phyloP scores from a whole-genome alignment of 2,888 invertebrate genomes.

The Julus scanicus region DNA sequence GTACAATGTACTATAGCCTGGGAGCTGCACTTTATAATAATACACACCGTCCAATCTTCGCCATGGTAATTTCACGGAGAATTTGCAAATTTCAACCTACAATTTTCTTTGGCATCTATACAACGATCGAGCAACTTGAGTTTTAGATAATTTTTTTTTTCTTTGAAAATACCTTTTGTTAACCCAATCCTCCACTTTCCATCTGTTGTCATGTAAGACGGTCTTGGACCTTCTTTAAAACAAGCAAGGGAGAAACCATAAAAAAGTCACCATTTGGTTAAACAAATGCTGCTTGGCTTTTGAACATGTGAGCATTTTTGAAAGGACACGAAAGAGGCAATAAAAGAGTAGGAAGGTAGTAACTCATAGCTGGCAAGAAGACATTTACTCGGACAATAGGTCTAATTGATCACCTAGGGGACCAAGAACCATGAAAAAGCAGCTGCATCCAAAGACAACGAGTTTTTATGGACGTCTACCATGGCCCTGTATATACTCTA shows the following conservation, averaged over 20 bases:
- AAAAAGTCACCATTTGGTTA: slow-evolving; percentile 5
- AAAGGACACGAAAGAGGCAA: slow-evolving; percentile 39
- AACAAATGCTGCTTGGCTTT: slow-evolving; percentile 41
- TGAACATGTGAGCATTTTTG: slow-evolving; percentile 16
- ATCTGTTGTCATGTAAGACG: neutral
- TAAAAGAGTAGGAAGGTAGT: slow-evolving; percentile 39
- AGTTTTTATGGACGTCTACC: slow-evolving; percentile 27
- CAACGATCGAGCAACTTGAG: neutral
- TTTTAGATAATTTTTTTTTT: neutral
- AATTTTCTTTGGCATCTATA: neutral
- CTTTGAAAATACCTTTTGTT: neutral
- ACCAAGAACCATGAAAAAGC: slow-evolving; percentile 36
- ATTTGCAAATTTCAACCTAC: slow-evolving; percentile 27
- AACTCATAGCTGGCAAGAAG: slow-evolving; percentile 39
- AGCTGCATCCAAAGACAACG: slow-evolving; percentile 34
- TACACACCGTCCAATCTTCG: neutral
- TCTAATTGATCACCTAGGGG: slow-evolving; percentile 42
- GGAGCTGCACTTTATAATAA: neutral
- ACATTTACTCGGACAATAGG: slow-evolving; percentile 38
- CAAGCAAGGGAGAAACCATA: slow-evolving; percentile 20
- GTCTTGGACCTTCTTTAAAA: slow-evolving; percentile 35
- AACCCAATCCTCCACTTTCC: slow-evolving; percentile 30
- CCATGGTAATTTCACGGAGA: neutral
- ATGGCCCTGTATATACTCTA: neutral
- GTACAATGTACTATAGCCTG: neutral